Conservation (phyloP, 2,113 vertebrate genomes). For the Blennius ocellaris region DNA sequence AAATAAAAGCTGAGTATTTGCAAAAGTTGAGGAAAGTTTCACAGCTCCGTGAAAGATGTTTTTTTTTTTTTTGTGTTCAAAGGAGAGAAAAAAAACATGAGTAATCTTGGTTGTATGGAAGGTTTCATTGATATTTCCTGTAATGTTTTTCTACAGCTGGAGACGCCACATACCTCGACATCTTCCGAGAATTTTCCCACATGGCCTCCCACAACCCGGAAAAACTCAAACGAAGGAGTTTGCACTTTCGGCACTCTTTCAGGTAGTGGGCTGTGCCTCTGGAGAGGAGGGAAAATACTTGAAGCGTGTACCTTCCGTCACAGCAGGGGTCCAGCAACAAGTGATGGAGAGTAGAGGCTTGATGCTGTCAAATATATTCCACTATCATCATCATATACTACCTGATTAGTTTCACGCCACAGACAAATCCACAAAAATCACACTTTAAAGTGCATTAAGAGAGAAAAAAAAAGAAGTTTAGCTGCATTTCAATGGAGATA, state of each 20-base stretch:
- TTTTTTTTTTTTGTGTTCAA: too few species aligned
- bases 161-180: slow-evolving; percentile 90
- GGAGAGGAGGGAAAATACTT: slow-evolving; percentile 36
- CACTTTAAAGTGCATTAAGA: slow-evolving; percentile 10
- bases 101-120: too few species aligned
- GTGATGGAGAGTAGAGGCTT: not conserved
- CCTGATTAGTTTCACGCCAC: not conserved
- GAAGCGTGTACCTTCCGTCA: slow-evolving; percentile 44
- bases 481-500: slow-evolving; percentile 26
- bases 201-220: slow-evolving; percentile 92
- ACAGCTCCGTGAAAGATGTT: too few species aligned
- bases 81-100: too few species aligned
- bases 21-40: slow-evolving; percentile 37
- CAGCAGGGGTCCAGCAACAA: not conserved
- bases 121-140: too few species aligned
- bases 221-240: slow-evolving; percentile 87
- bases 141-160: slow-evolving; percentile 76
- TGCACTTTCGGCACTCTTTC: slow-evolving; percentile 88
- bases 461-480: slow-evolving; percentile 2
- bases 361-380: not conserved
- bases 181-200: slow-evolving; percentile 91
- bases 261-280: slow-evolving; percentile 65
- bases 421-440: not conserved
- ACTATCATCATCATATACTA: not conserved
- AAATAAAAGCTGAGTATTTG: slow-evolving; percentile 65